These are phyloP conservation scores for Taeniopygia guttata DNA, from an alignment of 2,797 vertebrate genomes.

Conservation along the genomic window DNA sequence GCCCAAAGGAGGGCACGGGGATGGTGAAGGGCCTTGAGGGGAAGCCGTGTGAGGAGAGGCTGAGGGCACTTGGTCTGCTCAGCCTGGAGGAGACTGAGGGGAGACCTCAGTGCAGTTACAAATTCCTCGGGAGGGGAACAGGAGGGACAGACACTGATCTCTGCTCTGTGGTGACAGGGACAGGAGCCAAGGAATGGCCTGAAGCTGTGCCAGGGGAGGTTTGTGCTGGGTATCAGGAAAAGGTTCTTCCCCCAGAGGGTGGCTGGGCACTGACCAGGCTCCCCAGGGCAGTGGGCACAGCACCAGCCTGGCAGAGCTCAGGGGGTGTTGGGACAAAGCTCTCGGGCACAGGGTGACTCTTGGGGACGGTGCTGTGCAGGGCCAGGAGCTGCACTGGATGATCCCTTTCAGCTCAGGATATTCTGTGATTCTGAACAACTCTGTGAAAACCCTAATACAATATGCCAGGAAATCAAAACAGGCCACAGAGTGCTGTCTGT, in stretches of 20 bases:
- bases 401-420: rapidly evolving
- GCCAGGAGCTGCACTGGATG: background rate
- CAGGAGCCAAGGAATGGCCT: background rate
- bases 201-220: background rate
- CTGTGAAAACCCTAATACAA: background rate
- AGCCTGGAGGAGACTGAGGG: background rate
- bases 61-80: too few species aligned
- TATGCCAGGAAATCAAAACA: background rate
- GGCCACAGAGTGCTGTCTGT: background rate
- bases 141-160: too few species aligned
- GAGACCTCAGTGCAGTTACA: too few species aligned
- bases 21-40: background rate
- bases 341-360: background rate
- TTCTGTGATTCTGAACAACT: background rate
- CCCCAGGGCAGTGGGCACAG: background rate
- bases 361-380: background rate
- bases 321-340: background rate
- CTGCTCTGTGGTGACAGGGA: too few species aligned
- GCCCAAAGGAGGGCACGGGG: background rate
- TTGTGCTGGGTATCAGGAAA: background rate
- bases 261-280: background rate
- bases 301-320: background rate
- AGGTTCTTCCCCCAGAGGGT: background rate
- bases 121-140: too few species aligned
- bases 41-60: background rate